Conservation (phyloP, 2,888 invertebrate genomes). For the Lumbricus terrestris region DNA sequence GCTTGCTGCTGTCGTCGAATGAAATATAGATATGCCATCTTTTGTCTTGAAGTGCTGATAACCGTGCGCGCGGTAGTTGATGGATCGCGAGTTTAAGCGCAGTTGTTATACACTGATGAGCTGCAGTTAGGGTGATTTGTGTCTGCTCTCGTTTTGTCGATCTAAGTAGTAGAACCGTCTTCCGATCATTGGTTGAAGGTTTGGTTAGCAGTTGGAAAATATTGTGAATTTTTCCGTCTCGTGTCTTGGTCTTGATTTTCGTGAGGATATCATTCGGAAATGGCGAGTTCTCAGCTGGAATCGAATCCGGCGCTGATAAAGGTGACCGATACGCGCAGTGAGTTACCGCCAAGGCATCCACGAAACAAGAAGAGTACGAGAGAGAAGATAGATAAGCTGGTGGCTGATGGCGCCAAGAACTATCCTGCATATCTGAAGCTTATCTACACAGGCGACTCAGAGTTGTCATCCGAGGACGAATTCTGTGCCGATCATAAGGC, state of each 20-base stretch:
- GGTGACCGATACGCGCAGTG: neutral
- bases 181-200: neutral
- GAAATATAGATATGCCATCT: no score
- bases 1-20: no score
- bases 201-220: neutral
- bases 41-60: no score
- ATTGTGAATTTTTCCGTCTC: neutral
- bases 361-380: conserved; percentile 27
- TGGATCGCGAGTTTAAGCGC: neutral
- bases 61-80: no score
- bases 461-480: conserved; percentile 38
- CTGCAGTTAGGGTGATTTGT: neutral
- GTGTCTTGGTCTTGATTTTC: neutral
- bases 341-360: neutral
- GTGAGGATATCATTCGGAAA: neutral
- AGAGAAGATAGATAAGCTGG: conserved; percentile 35
- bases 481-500: conserved; percentile 16
- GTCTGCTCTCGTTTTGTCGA: neutral
- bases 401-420: conserved; percentile 37
- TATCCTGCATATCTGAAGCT: conserved; percentile 41
- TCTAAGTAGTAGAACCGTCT: neutral
- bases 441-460: conserved; percentile 41
- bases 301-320: neutral
- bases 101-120: neutral
- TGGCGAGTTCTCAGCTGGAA: neutral